Evolutionary conservation across 2,113 vertebrate genomes (phyloP).

Genomic region (Cacatua alba): DNA sequence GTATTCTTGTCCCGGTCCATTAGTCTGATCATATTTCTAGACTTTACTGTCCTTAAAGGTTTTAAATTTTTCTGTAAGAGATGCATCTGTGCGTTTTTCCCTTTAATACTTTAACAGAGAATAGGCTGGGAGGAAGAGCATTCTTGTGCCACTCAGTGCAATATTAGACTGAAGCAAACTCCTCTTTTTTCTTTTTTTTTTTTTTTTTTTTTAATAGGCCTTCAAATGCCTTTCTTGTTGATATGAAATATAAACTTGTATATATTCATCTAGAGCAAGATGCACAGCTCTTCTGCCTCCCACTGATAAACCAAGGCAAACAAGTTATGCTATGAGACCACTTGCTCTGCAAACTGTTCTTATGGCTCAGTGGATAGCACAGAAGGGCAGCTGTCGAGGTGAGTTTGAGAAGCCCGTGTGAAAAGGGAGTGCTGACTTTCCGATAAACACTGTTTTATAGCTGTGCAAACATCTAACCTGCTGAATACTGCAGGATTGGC

Average conservation of each 20-base stretch:
- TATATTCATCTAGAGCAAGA: background rate
- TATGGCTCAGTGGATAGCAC: rapidly evolving
- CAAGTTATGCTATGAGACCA: background rate
- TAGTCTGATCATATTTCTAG: background rate
- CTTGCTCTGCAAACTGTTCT: background rate
- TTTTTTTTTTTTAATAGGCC: background rate
- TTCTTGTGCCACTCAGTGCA: background rate
- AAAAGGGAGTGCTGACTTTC: background rate
- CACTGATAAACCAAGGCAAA: background rate
- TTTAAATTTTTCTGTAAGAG: background rate
- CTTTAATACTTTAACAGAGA: background rate
- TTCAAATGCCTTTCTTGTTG: background rate
- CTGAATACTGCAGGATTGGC: background rate
- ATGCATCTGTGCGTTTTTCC: background rate
- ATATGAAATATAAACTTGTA: background rate
- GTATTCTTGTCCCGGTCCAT: background rate
- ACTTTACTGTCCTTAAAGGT: background rate
- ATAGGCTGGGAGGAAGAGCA: background rate
- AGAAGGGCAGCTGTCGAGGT: background rate
- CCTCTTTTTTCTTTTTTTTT: background rate
- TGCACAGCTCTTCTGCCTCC: background rate
- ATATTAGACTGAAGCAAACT: background rate
- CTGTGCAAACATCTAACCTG: background rate
- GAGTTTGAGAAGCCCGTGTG: background rate
- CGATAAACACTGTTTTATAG: background rate